Percentiles rank a stretch among this genome's conserved stretches.
These are phyloP conservation scores for Hololepta plana DNA, from an alignment of 2,888 invertebrate species.

Conservation along the genomic window DNA sequence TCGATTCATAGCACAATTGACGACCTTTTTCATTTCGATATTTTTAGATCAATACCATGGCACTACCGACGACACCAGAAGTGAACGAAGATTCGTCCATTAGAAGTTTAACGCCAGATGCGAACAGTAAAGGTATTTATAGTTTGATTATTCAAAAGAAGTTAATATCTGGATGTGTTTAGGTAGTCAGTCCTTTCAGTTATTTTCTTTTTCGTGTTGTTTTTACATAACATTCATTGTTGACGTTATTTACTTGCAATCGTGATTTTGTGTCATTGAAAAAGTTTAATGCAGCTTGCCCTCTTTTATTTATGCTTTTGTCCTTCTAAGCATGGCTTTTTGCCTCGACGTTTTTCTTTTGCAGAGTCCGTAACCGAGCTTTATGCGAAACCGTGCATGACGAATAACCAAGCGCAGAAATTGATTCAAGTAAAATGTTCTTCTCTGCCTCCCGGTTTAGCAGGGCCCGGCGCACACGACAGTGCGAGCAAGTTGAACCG, in stretches of 20 bases:
- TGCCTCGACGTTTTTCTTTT: slow-evolving; percentile 15
- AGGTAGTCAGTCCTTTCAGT: not conserved
- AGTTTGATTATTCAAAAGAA: slow-evolving; percentile 6
- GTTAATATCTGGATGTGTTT: slow-evolving; percentile 4
- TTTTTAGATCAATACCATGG: slow-evolving; percentile 21
- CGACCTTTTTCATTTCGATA: not conserved
- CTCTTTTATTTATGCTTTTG: slow-evolving; percentile 3
- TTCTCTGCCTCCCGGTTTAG: slow-evolving; percentile 42
- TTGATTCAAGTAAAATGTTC: slow-evolving; percentile 43
- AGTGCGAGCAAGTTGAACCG: slow-evolving; percentile 34
- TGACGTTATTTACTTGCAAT: too few species aligned
- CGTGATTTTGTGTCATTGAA: not conserved
- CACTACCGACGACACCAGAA: slow-evolving; percentile 55
- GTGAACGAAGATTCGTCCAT: slow-evolving; percentile 52
- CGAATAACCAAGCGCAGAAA: slow-evolving; percentile 13
- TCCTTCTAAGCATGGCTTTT: slow-evolving; percentile 13
- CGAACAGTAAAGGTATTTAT: slow-evolving; percentile 20
- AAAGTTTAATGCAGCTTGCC: not conserved
- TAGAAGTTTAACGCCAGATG: slow-evolving; percentile 44
- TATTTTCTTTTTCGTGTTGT: too few species aligned
- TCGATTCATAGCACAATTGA: slow-evolving; percentile 2
- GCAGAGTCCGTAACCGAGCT: slow-evolving; percentile 26
- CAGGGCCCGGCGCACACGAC: slow-evolving; percentile 25
- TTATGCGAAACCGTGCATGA: slow-evolving; percentile 18
- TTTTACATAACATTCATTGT: too few species aligned